Base-by-base conservation (phyloP, 2,113 vertebrate species). In the Pelodiscus sinensis region DNA sequence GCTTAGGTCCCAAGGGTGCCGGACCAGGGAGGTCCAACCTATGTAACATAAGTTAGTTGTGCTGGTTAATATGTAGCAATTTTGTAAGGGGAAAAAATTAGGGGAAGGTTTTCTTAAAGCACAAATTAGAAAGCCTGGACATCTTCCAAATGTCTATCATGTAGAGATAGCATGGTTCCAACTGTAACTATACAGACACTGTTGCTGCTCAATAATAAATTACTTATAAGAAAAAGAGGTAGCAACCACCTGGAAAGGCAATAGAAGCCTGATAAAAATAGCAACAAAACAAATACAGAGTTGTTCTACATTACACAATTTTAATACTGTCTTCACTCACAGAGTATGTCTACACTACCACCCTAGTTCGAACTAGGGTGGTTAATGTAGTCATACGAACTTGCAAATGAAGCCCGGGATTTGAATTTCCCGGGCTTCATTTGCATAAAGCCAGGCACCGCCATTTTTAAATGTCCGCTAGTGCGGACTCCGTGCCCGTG, bases 71-170 rank as follows among this genome's bases (percentile, higher is more conserved):
- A 57, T 88, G 54, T 91, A 77, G 77, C 81, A 91, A 85, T 31
- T 88, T 9, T 57, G 82, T 80, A 81, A 83, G 58, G 31, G 18
- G 44, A 81, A 44, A 94, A 52, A 83, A 51, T 19, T 85, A 90
- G 90, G 92, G 93, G 92, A 97, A 94, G 8, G 21, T 10, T 58
- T 58, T 58, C 22, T 57, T 54, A 90, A 93, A 96, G 21, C 3
- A 44, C 80, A 77, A 38, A 58, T 5, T 85, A 86, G 89, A 91
- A 96, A 93, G 77, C 65, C 44, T 90, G 87, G 73, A 73, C 52
- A 38, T 85, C 94, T 71, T 86, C 86, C 84, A 94, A 87, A 75
- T 54, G 84, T 19, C 52, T 79, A 27, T 12, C 86, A 90, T 85
- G 21, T 85, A 54, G 54, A 35, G 81, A 60, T 81, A 90, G 92